A percentile compares a stretch with the other conserved stretches of the same genome.
Evolutionary conservation across 2,797 vertebrate genomes (phyloP).

Genomic region (Triplophysa bombifrons): DNA sequence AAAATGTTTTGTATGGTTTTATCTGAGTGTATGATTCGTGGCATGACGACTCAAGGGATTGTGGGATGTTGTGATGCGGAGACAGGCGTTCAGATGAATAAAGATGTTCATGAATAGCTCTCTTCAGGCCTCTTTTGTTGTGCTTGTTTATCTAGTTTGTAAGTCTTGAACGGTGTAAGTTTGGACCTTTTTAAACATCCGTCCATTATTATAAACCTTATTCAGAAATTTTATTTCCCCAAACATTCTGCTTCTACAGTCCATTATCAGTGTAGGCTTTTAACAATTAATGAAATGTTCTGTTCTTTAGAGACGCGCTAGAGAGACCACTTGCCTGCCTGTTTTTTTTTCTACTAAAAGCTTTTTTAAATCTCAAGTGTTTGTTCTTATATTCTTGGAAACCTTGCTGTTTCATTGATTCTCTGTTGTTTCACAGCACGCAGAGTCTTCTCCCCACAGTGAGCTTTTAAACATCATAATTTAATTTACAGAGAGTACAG

Average conservation of each 20-base stretch:
- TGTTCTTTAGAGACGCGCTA: neutral
- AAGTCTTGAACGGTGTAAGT: neutral
- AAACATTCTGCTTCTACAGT: neutral
- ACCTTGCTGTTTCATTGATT: slow-evolving; percentile 58
- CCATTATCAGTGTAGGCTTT: slow-evolving; percentile 4
- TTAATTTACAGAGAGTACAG: neutral
- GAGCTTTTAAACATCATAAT: slow-evolving; percentile 17
- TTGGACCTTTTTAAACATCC: slow-evolving; percentile 13
- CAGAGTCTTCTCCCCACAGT: neutral
- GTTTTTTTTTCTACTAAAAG: slow-evolving; percentile 44
- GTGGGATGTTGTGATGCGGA: neutral
- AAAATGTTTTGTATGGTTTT: too few relatives aligned
- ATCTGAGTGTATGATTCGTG: neutral
- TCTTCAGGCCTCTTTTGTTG: neutral
- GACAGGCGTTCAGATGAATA: neutral
- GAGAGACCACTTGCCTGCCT: neutral
- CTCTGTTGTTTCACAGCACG: neutral
- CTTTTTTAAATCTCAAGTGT: slow-evolving; percentile 48
- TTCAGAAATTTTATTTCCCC: slow-evolving; percentile 6
- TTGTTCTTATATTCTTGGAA: slow-evolving; percentile 43
- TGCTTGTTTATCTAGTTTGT: slow-evolving; percentile 2
- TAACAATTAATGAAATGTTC: slow-evolving; percentile 19
- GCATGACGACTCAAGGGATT: neutral
- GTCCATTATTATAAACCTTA: slow-evolving; percentile 16
- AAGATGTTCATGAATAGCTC: neutral